Evolutionary conservation across 2,888 invertebrate genomes (phyloP).

Genomic region (Caenorhabditis sp.): DNA sequence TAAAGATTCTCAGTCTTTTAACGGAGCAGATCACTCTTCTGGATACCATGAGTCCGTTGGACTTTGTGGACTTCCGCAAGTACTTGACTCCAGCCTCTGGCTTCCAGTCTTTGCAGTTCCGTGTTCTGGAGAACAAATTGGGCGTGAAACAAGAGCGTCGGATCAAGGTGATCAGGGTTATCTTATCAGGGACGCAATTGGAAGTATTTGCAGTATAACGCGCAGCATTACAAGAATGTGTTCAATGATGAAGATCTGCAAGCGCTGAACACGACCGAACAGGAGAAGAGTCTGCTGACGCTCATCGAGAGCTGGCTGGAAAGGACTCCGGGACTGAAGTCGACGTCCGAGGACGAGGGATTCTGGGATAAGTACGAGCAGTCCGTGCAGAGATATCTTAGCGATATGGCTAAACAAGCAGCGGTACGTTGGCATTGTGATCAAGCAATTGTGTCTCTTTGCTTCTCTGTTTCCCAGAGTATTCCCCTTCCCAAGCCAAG

Average conservation of each 20-base stretch:
- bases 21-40: constrained; percentile 97
- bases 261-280: constrained; percentile 81
- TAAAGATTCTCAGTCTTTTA: constrained; percentile 90
- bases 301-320: constrained; percentile 86
- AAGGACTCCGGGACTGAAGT: constrained; percentile 91
- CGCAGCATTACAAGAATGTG: constrained; percentile 85
- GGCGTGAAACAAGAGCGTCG: constrained; percentile 80
- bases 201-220: constrained; percentile 85
- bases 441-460: background rate
- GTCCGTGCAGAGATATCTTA: constrained; percentile 83
- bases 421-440: constrained; percentile 62
- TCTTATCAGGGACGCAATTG: background rate
- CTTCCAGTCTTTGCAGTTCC: constrained; percentile 95
- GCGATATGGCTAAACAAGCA: constrained; percentile 79
- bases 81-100: constrained; percentile 96
- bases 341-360: constrained; percentile 83
- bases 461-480: background rate
- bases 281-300: constrained; percentile 88
- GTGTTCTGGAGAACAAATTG: constrained; percentile 94
- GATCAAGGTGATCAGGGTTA: constrained; percentile 52
- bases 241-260: constrained; percentile 59
- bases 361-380: constrained; percentile 93
- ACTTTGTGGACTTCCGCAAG: constrained; percentile 96
- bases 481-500: background rate
- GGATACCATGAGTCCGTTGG: constrained; percentile 98